Percentiles rank a stretch among this genome's conserved stretches.
phyloP scores from a whole-genome alignment of 2,113 vertebrate genomes.

The Alexandromys fortis region DNA sequence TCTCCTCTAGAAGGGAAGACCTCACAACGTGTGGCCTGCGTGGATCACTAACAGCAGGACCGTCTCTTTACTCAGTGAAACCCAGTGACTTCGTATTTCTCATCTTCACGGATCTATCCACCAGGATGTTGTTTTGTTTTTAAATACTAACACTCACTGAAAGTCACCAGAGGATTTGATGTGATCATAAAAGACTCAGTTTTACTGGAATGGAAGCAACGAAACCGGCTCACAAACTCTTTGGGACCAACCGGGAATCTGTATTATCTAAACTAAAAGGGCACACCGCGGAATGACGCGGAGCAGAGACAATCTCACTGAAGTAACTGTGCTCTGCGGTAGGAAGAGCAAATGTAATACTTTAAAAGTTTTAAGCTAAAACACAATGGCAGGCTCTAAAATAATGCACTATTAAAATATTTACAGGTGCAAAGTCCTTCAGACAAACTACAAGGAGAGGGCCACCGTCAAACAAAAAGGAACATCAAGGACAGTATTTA shows the following conservation, averaged over 20 bases:
- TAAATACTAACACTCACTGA: not conserved
- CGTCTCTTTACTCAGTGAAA: constrained; percentile 45
- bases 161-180: not conserved
- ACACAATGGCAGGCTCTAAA: not conserved
- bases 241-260: not conserved
- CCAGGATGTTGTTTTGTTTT: not conserved
- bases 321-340: not conserved
- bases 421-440: constrained; percentile 8
- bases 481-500: constrained; percentile 21
- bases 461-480: not conserved
- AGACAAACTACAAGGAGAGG: constrained; percentile 23
- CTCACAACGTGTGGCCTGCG: not conserved
- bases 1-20: not conserved
- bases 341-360: not conserved
- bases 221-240: not conserved
- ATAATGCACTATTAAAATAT: not conserved
- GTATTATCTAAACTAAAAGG: not conserved
- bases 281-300: not conserved
- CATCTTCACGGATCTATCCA: not conserved
- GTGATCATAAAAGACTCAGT: not conserved
- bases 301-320: not conserved
- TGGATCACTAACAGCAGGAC: not conserved
- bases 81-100: not conserved
- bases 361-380: constrained; percentile 28
- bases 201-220: constrained; percentile 8